Evolutionary conservation across 2,888 invertebrate species (phyloP).

Genomic region (Aleiodes alternator): DNA sequence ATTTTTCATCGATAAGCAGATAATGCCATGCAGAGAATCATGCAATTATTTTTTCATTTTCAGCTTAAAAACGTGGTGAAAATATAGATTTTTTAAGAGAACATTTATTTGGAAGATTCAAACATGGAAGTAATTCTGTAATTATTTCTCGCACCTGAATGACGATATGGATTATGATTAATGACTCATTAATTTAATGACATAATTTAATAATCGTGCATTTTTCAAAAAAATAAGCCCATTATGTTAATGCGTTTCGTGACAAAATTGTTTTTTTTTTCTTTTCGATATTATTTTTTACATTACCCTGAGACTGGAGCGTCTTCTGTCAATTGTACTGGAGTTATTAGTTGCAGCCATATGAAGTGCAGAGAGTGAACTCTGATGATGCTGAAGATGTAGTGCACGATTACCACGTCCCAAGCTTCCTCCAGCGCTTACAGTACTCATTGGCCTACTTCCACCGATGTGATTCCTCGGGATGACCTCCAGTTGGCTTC

Average conservation of each 20-base stretch:
- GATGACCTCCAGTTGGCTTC: conserved; percentile 74
- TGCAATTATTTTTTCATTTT: neutral
- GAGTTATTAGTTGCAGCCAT: conserved; percentile 64
- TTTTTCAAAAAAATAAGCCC: conserved; percentile 1
- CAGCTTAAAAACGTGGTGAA: neutral
- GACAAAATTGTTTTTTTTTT: conserved; percentile 15
- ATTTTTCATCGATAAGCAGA: conserved; percentile 1
- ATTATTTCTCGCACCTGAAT: conserved; percentile 11
- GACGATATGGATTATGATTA: neutral
- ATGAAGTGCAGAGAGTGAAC: conserved; percentile 70
- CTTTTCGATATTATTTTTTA: conserved; percentile 59
- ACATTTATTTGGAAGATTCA: conserved; percentile 31
- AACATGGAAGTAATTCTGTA: conserved; percentile 21
- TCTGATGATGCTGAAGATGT: conserved; percentile 72
- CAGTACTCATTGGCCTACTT: conserved; percentile 71
- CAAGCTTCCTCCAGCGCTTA: conserved; percentile 71
- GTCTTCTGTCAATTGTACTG: conserved; percentile 72
- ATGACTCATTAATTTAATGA: neutral
- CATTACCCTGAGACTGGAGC: conserved; percentile 77
- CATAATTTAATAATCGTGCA: conserved; percentile 34
- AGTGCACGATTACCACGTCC: conserved; percentile 68
- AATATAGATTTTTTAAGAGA: neutral
- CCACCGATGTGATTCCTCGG: conserved; percentile 70
- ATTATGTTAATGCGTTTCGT: neutral
- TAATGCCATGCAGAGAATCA: conserved; percentile 28